A percentile compares a stretch with the other conserved stretches of the same genome.
Evolutionary conservation across 2,797 vertebrate genomes (phyloP).

Genomic region (Pygocentrus nattereri): DNA sequence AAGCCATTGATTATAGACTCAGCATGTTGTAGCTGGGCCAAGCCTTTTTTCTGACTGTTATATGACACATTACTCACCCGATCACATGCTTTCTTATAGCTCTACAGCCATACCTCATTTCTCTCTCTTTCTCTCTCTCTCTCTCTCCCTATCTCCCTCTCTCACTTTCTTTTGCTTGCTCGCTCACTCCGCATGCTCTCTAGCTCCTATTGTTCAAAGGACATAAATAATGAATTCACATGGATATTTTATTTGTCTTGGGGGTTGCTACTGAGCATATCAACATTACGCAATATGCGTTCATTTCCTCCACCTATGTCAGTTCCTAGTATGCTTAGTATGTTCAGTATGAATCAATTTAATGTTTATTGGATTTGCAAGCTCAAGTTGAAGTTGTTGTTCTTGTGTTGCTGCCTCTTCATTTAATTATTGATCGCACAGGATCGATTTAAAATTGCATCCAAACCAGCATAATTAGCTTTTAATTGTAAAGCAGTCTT

Average conservation of each 20-base stretch:
- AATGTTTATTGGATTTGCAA: not conserved
- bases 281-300: not conserved
- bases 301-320: slow-evolving; percentile 2
- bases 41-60: slow-evolving; percentile 43
- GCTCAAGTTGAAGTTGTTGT: slow-evolving; percentile 18
- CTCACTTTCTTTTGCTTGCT: not conserved
- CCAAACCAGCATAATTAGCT: not conserved
- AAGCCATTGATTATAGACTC: slow-evolving; percentile 36
- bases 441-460: slow-evolving; percentile 18
- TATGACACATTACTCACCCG: slow-evolving; percentile 62
- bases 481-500: slow-evolving; percentile 5
- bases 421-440: slow-evolving; percentile 30
- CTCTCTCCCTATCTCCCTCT: not conserved
- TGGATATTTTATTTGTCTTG: slow-evolving; percentile 43
- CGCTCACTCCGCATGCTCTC: not conserved
- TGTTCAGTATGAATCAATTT: slow-evolving; percentile 8
- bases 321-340: slow-evolving; percentile 12
- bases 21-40: slow-evolving; percentile 22
- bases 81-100: slow-evolving; percentile 57
- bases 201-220: slow-evolving; percentile 25
- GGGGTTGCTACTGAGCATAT: slow-evolving; percentile 27
- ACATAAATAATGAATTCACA: slow-evolving; percentile 53
- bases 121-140: not conserved
- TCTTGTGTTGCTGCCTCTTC: slow-evolving; percentile 11
- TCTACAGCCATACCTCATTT: slow-evolving; percentile 12